Conservation (phyloP, 1,140 invertebrate genomes). For the Orchestia grillus region DNA sequence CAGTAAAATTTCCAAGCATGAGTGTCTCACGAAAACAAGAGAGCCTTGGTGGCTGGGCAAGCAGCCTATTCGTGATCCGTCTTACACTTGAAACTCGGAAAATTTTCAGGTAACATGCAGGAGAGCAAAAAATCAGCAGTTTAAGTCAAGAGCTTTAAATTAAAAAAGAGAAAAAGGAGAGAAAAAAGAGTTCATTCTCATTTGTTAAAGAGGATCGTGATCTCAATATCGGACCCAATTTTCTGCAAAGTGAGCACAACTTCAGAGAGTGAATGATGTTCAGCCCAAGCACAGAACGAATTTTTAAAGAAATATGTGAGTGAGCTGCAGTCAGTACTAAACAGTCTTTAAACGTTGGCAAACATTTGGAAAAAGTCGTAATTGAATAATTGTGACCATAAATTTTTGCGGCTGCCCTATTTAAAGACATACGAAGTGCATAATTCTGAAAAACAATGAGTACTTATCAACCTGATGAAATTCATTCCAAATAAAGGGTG, state of each 20-base stretch:
- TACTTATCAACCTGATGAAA: too few relatives aligned
- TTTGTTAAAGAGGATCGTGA: too few relatives aligned
- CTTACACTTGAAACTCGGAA: background rate
- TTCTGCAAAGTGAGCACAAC: background rate
- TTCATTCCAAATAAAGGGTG: too few relatives aligned
- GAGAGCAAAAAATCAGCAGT: background rate
- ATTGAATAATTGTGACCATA: background rate
- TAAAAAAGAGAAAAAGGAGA: background rate
- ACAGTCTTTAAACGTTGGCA: background rate
- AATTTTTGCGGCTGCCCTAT: too few relatives aligned
- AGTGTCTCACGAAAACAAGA: background rate
- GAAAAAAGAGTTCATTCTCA: background rate
- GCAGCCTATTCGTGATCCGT: background rate
- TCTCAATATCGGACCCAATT: too few relatives aligned
- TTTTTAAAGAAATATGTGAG: background rate
- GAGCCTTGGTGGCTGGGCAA: background rate
- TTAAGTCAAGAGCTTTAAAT: background rate
- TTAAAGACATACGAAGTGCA: too few relatives aligned
- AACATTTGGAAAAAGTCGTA: background rate
- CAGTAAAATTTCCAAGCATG: background rate
- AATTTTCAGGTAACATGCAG: background rate
- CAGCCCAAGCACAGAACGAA: background rate
- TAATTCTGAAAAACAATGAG: too few relatives aligned
- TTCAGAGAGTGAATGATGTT: background rate
- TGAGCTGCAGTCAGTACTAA: background rate